phyloP scores from a whole-genome alignment of 2,113 vertebrate genomes.

The Ceyx melanurus region DNA sequence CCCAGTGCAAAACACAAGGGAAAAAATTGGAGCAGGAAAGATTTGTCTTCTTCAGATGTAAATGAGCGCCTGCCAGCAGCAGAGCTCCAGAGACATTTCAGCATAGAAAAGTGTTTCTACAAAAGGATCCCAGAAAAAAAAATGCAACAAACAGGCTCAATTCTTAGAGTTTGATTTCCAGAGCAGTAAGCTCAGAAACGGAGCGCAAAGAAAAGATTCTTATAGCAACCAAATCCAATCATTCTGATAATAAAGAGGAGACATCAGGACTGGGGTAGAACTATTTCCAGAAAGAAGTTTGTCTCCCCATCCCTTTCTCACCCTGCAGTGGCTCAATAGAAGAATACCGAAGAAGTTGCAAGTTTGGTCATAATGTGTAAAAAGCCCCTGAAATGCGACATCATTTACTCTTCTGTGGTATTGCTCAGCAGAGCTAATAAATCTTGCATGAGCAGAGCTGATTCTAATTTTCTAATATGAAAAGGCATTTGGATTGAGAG shows the following conservation, averaged over 20 bases:
- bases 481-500: conserved; percentile 85
- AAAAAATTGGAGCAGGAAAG: background rate
- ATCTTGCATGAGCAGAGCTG: conserved; percentile 84
- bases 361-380: conserved; percentile 78
- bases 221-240: conserved; percentile 49
- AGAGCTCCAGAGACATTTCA: conserved; percentile 9
- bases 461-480: conserved; percentile 87
- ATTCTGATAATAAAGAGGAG: conserved; percentile 25
- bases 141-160: background rate
- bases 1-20: background rate
- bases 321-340: conserved; percentile 44
- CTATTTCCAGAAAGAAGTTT: conserved; percentile 48
- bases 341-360: conserved; percentile 65
- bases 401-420: conserved; percentile 82
- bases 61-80: conserved; percentile 3
- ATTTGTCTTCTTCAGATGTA: conserved; percentile 8
- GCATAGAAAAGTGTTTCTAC: background rate
- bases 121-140: background rate
- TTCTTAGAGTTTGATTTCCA: conserved; percentile 35
- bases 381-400: conserved; percentile 80
- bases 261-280: conserved; percentile 7
- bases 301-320: conserved; percentile 17
- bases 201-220: conserved; percentile 13
- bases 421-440: conserved; percentile 84
- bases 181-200: conserved; percentile 9